Conservation (phyloP, 2,888 invertebrate species). For the Aspidiotus rigidus region DNA sequence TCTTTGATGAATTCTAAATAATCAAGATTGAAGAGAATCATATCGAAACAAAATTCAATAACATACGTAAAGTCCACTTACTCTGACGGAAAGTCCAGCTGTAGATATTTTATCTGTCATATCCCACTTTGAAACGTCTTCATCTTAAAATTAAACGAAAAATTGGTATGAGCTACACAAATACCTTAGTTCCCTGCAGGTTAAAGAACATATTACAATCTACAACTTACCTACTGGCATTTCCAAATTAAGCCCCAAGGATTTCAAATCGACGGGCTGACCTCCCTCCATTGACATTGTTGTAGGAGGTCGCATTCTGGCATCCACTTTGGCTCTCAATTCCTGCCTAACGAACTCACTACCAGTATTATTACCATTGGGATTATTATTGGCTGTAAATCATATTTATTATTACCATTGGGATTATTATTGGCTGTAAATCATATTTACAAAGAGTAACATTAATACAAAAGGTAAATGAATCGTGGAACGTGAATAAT, state of each 20-base stretch:
- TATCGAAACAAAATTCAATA: neutral
- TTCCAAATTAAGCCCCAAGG: constrained; percentile 59
- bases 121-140: constrained; percentile 32
- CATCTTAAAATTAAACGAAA: constrained; percentile 16
- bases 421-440: constrained; percentile 24
- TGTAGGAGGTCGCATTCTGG: constrained; percentile 52
- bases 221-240: constrained; percentile 53
- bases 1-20: no score
- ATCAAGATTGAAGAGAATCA: no score
- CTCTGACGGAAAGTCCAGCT: constrained; percentile 25
- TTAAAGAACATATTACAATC: neutral
- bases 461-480: neutral
- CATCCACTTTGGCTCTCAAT: constrained; percentile 77
- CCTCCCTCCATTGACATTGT: constrained; percentile 42
- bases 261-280: constrained; percentile 55
- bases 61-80: constrained; percentile 19
- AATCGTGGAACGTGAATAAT: neutral
- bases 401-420: constrained; percentile 36
- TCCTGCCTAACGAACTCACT: constrained; percentile 87
- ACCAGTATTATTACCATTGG: constrained; percentile 42
- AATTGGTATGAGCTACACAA: neutral
- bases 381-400: constrained; percentile 23
- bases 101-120: constrained; percentile 17
- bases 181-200: neutral
- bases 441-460: neutral